phyloP scores from a whole-genome alignment of 2,113 vertebrate genomes.

The Solenodon paradoxus region DNA sequence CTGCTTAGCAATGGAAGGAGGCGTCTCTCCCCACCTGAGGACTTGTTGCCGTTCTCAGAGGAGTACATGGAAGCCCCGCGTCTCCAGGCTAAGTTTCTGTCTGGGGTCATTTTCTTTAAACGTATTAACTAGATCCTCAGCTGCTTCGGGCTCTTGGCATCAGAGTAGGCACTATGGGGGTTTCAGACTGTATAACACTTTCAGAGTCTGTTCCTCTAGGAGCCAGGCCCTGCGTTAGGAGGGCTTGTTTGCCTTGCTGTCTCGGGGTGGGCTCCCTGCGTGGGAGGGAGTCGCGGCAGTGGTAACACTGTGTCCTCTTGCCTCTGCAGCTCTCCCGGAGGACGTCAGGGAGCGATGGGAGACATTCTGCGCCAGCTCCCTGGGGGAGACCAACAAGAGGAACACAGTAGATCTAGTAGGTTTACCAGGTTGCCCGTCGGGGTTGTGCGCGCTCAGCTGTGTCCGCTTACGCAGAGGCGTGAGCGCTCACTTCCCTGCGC shows the following conservation, averaged over 20 bases:
- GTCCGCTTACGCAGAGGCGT: background rate
- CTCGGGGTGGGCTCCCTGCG: no score
- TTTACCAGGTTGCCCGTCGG: conserved; percentile 45
- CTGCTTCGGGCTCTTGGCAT: background rate
- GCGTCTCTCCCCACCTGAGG: background rate
- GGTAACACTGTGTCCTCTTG: background rate
- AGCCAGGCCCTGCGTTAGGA: background rate
- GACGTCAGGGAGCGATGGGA: conserved; percentile 95
- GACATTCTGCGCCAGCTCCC: conserved; percentile 91
- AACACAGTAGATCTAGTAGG: conserved; percentile 98
- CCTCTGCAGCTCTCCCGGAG: conserved; percentile 89
- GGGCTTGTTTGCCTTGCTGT: background rate
- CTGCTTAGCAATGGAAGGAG: accelerated
- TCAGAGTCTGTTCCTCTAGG: background rate
- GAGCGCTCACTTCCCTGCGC: background rate
- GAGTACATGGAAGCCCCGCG: no score
- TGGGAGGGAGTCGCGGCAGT: background rate
- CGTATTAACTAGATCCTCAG: no score
- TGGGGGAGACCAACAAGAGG: conserved; percentile 98
- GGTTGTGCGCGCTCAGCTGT: background rate
- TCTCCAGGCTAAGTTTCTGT: background rate
- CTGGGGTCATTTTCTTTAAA: no score
- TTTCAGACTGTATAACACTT: background rate
- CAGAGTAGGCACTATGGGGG: no score
- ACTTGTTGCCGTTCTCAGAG: background rate